Evolutionary conservation across 1,140 invertebrate genomes (phyloP).

Genomic region (Nylanderia fulva): DNA sequence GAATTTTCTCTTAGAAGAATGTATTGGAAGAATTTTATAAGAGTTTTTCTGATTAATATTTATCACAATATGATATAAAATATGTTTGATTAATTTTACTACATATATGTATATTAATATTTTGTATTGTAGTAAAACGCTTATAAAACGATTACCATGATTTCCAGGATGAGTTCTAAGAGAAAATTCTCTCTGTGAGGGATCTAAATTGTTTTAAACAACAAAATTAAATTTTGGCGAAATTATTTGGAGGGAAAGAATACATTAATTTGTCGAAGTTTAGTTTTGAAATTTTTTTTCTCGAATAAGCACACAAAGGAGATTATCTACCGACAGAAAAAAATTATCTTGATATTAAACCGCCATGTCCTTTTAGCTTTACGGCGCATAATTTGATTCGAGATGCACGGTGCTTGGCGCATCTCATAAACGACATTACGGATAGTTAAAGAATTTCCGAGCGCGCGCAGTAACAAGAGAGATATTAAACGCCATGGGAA

Average conservation of each 20-base stretch:
- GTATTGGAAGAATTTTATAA: too few species aligned
- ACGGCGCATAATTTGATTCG: conserved; percentile 17
- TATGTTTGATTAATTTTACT: too few species aligned
- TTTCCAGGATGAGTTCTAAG: too few species aligned
- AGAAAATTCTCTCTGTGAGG: too few species aligned
- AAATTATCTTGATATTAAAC: conserved; percentile 10
- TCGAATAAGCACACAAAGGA: too few species aligned
- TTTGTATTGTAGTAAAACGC: too few species aligned
- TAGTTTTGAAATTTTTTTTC: not conserved
- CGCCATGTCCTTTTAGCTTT: not conserved
- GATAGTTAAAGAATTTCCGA: conserved; percentile 28
- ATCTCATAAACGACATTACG: conserved; percentile 44
- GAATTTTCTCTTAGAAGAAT: too few species aligned
- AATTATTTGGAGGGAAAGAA: not conserved
- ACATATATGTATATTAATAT: too few species aligned
- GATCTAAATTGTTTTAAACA: too few species aligned
- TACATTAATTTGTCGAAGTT: not conserved
- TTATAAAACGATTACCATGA: too few species aligned
- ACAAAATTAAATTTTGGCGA: not conserved
- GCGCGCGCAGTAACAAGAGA: conserved; percentile 15
- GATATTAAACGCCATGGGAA: conserved; percentile 66
- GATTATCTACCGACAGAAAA: not conserved
- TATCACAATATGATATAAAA: too few species aligned
- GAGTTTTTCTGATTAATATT: too few species aligned
- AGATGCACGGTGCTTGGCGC: not conserved